Percentiles rank a stretch among this genome's conserved stretches.
Conservation (phyloP, 2,888 invertebrate genomes). For the Troides oblongomaculatus region DNA sequence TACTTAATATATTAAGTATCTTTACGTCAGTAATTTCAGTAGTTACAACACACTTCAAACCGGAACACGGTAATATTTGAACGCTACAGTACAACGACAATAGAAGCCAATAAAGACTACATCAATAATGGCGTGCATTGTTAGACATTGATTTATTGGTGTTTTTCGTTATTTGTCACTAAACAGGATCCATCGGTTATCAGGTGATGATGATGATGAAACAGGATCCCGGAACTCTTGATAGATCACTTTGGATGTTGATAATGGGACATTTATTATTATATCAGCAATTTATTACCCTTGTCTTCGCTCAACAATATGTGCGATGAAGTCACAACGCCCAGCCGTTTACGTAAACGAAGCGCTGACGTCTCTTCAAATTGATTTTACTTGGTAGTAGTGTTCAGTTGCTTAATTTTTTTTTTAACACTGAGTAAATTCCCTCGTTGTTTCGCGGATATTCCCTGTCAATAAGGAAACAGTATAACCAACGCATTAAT, state of each 20-base stretch:
- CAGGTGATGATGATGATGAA: background rate
- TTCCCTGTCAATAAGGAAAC: background rate
- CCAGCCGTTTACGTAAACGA: slow-evolving; percentile 12
- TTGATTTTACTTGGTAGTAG: background rate
- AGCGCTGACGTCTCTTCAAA: slow-evolving; percentile 4
- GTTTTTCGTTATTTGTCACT: background rate
- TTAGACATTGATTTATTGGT: background rate
- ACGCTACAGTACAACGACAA: too few species aligned
- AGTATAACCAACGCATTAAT: background rate
- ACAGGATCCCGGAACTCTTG: background rate
- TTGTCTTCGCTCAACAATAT: slow-evolving; percentile 4
- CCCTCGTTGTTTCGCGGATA: background rate
- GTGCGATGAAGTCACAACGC: slow-evolving; percentile 3
- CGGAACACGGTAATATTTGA: too few species aligned
- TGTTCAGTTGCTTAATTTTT: background rate
- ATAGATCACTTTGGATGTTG: background rate
- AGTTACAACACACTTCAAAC: too few species aligned
- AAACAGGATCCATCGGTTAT: background rate
- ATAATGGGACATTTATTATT: slow-evolving; percentile 1
- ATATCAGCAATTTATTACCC: slow-evolving; percentile 9
- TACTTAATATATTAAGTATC: too few species aligned
- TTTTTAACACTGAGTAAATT: background rate
- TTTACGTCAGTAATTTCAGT: too few species aligned
- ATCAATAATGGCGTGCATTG: background rate
- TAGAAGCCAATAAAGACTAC: too few species aligned